phyloP scores from a whole-genome alignment of 2,797 vertebrate genomes.

The Ficedula albicollis region DNA sequence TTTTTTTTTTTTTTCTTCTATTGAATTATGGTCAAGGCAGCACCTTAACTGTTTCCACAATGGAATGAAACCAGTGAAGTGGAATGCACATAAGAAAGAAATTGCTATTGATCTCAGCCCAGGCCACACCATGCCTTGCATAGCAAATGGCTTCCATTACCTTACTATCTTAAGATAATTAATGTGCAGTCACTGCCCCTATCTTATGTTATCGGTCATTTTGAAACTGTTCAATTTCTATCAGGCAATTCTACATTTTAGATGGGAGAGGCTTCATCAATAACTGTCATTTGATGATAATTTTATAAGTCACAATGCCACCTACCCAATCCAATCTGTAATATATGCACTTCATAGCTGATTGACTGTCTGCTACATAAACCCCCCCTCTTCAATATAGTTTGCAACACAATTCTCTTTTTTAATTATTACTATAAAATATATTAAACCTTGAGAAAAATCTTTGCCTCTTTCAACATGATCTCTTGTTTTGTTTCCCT shows the following conservation, averaged over 20 bases:
- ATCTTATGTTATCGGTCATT: conserved; percentile 85
- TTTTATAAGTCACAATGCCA: conserved; percentile 85
- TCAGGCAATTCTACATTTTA: conserved; percentile 79
- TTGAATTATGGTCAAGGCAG: conserved; percentile 63
- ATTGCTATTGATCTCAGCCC: conserved; percentile 87
- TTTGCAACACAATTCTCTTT: not conserved
- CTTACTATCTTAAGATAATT: conserved; percentile 87
- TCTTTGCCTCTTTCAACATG: conserved; percentile 61
- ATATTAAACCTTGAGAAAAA: conserved; percentile 28
- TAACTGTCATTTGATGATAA: conserved; percentile 74
- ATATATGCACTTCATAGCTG: conserved; percentile 25
- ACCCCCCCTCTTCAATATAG: not conserved
- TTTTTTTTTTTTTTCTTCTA: not conserved
- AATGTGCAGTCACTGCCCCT: conserved; percentile 88
- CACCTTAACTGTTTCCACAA: conserved; percentile 65
- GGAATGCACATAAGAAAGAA: conserved; percentile 84
- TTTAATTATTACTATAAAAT: not conserved
- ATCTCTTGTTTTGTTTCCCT: conserved; percentile 36
- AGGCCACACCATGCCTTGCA: conserved; percentile 85
- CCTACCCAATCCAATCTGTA: conserved; percentile 58
- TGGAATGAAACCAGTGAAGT: conserved; percentile 77
- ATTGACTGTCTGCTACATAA: conserved; percentile 16
- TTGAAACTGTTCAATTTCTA: conserved; percentile 84
- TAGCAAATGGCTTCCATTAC: conserved; percentile 86
- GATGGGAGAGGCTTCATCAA: conserved; percentile 70